These are phyloP conservation scores for Leucosticte australis DNA, from an alignment of 2,113 vertebrate species.

Conservation along the genomic window DNA sequence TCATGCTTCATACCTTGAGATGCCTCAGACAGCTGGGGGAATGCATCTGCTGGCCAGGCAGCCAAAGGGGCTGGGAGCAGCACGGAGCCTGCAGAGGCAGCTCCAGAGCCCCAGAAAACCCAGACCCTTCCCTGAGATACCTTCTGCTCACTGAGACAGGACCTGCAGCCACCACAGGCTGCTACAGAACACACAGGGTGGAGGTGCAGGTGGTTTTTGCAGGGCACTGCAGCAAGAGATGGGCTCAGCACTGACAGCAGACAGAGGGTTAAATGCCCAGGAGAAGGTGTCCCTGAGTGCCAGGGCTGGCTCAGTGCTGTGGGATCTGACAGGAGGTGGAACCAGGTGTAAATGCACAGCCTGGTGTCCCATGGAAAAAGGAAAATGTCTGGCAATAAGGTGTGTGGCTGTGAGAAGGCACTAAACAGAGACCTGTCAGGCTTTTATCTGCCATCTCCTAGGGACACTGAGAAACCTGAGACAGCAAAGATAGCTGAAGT, in stretches of 20 bases:
- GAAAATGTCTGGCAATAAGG: background rate
- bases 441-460: background rate
- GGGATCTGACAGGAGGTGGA: background rate
- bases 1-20: background rate
- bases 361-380: background rate
- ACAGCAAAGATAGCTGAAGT: background rate
- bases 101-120: background rate
- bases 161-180: background rate
- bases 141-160: background rate
- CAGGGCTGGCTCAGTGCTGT: background rate
- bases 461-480: background rate
- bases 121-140: background rate
- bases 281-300: background rate
- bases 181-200: background rate
- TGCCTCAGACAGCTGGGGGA: background rate
- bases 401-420: background rate
- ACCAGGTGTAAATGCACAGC: background rate
- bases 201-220: background rate
- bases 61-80: background rate
- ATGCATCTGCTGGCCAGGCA: background rate
- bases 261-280: background rate
- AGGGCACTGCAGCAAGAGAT: fast-evolving
- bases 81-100: background rate
- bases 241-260: background rate
- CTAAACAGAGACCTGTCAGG: background rate